phyloP scores from a whole-genome alignment of 2,113 vertebrate genomes.

The Crypturellus undulatus region DNA sequence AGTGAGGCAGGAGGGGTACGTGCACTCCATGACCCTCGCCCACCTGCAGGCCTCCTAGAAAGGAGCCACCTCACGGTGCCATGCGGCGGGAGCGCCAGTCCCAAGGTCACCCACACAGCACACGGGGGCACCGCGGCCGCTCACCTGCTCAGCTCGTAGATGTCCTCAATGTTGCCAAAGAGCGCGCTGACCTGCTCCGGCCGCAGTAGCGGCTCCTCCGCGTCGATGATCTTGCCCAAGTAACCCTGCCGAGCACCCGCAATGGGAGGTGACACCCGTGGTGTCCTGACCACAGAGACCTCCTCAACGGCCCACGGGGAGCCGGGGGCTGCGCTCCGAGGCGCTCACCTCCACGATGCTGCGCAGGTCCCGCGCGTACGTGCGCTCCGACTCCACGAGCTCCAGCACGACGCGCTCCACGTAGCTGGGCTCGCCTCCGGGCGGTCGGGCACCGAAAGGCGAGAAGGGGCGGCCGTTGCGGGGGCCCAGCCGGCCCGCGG shows the following conservation, averaged over 20 bases:
- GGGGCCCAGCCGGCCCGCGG: slow-evolving; percentile 18
- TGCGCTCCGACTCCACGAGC: slow-evolving; percentile 94
- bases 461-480: slow-evolving; percentile 47
- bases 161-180: slow-evolving; percentile 97
- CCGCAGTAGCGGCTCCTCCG: slow-evolving; percentile 83
- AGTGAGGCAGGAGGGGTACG: too few species aligned
- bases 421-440: slow-evolving; percentile 84
- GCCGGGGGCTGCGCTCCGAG: too few species aligned
- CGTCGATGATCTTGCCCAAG: slow-evolving; percentile 93
- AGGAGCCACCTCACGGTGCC: background rate
- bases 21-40: too few species aligned
- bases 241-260: slow-evolving; percentile 83
- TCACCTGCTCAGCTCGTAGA: slow-evolving; percentile 97
- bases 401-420: slow-evolving; percentile 94
- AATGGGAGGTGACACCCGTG: background rate
- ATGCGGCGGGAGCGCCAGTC: background rate
- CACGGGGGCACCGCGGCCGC: background rate
- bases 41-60: background rate
- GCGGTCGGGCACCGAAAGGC: slow-evolving; percentile 75
- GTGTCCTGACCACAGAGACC: background rate
- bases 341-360: slow-evolving; percentile 92
- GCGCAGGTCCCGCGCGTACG: slow-evolving; percentile 90
- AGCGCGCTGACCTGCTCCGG: slow-evolving; percentile 93
- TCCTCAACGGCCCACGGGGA: too few species aligned
- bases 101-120: background rate